These are phyloP conservation scores for Todus mexicanus DNA, from an alignment of 2,797 vertebrate genomes.

Conservation along the genomic window DNA sequence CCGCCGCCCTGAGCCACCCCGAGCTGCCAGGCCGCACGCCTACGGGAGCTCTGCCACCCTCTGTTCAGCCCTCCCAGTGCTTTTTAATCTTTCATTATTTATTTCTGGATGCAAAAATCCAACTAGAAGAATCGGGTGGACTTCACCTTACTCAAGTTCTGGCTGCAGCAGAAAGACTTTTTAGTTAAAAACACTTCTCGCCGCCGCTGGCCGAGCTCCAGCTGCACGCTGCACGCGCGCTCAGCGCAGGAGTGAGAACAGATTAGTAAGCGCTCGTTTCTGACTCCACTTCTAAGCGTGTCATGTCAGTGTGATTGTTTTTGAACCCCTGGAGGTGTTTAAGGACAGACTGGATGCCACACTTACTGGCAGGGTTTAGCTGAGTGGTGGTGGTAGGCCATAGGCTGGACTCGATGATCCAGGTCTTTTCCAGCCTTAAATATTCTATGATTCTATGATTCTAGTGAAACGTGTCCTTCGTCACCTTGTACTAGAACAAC, in stretches of 20 bases:
- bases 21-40: accelerated
- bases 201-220: neutral
- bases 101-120: neutral
- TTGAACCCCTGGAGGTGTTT: too few relatives aligned
- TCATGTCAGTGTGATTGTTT: neutral
- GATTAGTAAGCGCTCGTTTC: neutral
- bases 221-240: neutral
- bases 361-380: too few relatives aligned
- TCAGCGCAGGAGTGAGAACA: neutral
- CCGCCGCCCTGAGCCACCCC: neutral
- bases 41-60: neutral
- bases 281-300: neutral
- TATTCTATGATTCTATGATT: too few relatives aligned
- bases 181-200: neutral
- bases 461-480: neutral
- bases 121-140: neutral
- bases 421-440: too few relatives aligned
- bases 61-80: neutral
- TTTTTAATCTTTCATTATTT: neutral
- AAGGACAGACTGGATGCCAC: too few relatives aligned
- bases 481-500: neutral
- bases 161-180: neutral
- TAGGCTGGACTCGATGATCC: too few relatives aligned
- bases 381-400: too few relatives aligned
- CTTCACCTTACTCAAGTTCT: neutral